Percentiles rank a stretch among this genome's conserved stretches.
Conservation (phyloP, 2,797 vertebrate species). For the Tangara arthus region DNA sequence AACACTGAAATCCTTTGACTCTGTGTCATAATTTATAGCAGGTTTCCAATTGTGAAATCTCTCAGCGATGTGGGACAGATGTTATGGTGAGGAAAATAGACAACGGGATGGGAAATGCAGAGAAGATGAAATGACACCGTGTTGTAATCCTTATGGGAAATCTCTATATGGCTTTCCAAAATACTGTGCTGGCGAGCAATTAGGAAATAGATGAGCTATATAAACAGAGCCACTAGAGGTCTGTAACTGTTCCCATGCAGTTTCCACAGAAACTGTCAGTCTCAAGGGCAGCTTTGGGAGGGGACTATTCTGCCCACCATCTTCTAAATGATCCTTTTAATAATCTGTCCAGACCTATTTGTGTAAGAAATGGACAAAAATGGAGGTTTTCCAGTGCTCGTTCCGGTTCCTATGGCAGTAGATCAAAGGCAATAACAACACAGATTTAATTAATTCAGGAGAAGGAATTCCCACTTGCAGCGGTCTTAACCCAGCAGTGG, state of each 20-base stretch:
- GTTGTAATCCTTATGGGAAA: conserved; percentile 46
- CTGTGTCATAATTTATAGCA: conserved; percentile 42
- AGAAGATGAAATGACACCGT: conserved; percentile 8
- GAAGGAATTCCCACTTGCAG: conserved; percentile 62
- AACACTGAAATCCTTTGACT: conserved; percentile 40
- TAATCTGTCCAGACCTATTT: conserved; percentile 29
- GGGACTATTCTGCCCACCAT: not conserved
- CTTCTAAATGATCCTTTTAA: conserved; percentile 29
- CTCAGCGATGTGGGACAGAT: conserved; percentile 34
- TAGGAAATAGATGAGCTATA: not conserved
- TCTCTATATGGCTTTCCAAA: conserved; percentile 8
- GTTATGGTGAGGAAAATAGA: conserved; percentile 51
- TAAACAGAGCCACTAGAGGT: conserved; percentile 53
- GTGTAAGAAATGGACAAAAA: conserved; percentile 30
- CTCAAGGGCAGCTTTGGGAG: not conserved
- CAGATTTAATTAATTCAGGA: conserved; percentile 52
- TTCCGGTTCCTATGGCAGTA: conserved; percentile 57
- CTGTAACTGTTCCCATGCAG: conserved; percentile 20
- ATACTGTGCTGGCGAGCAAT: not conserved
- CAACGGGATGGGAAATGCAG: conserved; percentile 32
- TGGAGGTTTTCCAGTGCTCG: not conserved
- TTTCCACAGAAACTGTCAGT: not conserved
- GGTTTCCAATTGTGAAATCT: conserved; percentile 64
- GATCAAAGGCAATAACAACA: conserved; percentile 55
- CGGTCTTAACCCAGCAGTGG: not conserved